Evolutionary conservation across 2,888 invertebrate species (phyloP).

Genomic region (Tetragnatha montana): DNA sequence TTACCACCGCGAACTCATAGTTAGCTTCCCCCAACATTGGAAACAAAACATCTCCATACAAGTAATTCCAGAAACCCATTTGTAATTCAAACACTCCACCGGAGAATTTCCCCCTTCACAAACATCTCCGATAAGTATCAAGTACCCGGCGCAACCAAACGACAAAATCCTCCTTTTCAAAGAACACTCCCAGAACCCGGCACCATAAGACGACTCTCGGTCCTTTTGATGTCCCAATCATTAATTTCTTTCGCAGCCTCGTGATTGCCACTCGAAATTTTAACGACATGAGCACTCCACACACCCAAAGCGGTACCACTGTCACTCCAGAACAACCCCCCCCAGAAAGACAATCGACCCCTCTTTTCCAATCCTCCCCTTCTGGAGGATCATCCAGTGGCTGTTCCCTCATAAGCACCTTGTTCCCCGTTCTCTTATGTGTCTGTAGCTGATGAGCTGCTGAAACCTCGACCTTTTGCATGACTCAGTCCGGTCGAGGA

Average conservation of each 20-base stretch:
- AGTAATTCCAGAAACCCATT: no score
- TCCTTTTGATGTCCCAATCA: not conserved
- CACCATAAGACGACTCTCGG: not conserved
- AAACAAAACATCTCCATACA: no score
- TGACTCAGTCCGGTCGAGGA: slow-evolving; percentile 42
- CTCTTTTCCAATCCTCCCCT: slow-evolving; percentile 37
- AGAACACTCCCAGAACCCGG: not conserved
- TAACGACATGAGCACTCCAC: not conserved
- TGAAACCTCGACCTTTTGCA: slow-evolving; percentile 24
- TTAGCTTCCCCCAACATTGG: no score
- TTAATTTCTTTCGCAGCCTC: not conserved
- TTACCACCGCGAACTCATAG: no score
- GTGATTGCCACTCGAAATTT: not conserved
- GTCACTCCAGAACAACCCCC: not conserved
- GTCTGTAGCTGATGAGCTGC: slow-evolving; percentile 26
- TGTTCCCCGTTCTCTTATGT: not conserved
- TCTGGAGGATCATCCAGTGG: not conserved
- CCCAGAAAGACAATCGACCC: slow-evolving; percentile 42
- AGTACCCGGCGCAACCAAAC: no score
- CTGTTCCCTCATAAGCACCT: not conserved
- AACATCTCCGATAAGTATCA: no score
- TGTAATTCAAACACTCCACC: no score
- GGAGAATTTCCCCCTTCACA: no score
- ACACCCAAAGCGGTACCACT: not conserved
- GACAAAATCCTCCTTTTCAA: not conserved